These are phyloP conservation scores for Intellagama lesueurii DNA, from an alignment of 2,797 vertebrate genomes.

Conservation along the genomic window DNA sequence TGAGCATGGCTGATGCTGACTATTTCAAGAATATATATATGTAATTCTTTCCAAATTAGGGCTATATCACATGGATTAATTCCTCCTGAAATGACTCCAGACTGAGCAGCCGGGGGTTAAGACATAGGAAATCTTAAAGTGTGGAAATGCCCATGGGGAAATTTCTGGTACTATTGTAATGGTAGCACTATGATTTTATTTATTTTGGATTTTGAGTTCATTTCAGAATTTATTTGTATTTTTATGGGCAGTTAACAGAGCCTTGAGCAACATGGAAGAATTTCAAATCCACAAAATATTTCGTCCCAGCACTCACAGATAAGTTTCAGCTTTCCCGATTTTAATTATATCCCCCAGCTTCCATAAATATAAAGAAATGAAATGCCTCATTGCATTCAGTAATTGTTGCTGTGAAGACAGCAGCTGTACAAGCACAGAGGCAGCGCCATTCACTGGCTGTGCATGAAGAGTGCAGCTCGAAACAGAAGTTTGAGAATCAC, in stretches of 20 bases:
- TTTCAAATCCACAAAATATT: neutral
- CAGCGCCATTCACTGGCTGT: slow-evolving; percentile 22
- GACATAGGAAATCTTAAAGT: neutral
- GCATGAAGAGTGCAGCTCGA: neutral
- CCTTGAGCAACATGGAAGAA: neutral
- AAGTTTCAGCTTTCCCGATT: slow-evolving; percentile 11
- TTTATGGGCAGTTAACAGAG: neutral
- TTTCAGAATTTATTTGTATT: neutral
- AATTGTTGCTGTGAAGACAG: neutral
- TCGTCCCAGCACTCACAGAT: neutral
- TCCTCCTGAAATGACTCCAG: no score
- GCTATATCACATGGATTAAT: no score
- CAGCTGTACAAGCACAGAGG: neutral
- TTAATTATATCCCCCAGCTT: slow-evolving; percentile 29
- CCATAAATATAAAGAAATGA: slow-evolving; percentile 11
- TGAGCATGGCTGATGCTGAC: no score
- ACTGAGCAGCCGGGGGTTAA: no score
- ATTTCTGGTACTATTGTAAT: neutral
- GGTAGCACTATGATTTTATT: neutral
- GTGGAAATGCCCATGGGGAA: neutral
- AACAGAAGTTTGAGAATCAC: neutral
- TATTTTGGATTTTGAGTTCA: slow-evolving; percentile 18
- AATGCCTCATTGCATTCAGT: neutral
- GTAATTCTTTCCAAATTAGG: no score
- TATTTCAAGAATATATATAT: no score